Evolutionary conservation across 1,140 invertebrate genomes (phyloP).

Genomic region (Atopsyche davidsoni): DNA sequence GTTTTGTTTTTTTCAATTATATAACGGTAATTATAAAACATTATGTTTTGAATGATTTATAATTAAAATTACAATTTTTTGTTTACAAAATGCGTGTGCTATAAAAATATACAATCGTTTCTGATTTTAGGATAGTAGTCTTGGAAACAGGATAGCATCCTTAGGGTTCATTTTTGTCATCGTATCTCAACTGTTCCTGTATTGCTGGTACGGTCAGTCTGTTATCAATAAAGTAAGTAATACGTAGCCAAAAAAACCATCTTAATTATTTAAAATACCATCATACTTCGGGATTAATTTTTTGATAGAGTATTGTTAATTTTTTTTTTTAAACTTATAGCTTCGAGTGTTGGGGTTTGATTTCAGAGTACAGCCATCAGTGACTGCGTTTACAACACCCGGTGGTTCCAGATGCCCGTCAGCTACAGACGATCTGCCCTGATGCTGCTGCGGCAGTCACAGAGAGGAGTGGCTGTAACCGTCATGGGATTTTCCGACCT

Average conservation of each 20-base stretch:
- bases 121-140: no score
- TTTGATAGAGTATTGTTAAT: no score
- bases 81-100: no score
- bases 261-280: no score
- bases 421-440: conserved; percentile 7
- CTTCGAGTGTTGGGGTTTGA: no score
- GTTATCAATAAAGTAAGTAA: conserved; percentile 18
- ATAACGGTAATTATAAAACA: conserved; percentile 18
- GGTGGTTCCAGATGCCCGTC: conserved; percentile 6
- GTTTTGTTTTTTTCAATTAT: conserved; percentile 16
- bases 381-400: conserved; percentile 9
- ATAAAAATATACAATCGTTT: no score
- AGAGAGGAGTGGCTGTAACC: conserved; percentile 1
- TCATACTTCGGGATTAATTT: no score
- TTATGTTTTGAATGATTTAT: no score
- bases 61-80: no score
- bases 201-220: conserved; percentile 16
- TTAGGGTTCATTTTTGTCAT: conserved; percentile 10
- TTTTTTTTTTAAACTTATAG: no score
- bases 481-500: conserved; percentile 14
- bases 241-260: no score
- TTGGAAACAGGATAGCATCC: conserved; percentile 12
- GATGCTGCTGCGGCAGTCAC: conserved; percentile 16
- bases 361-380: conserved; percentile 12
- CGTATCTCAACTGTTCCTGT: conserved; percentile 10